A percentile compares a stretch with the other conserved stretches of the same genome.
Evolutionary conservation across 2,888 invertebrate genomes (phyloP).

Genomic region (Ochropacha duplaris): DNA sequence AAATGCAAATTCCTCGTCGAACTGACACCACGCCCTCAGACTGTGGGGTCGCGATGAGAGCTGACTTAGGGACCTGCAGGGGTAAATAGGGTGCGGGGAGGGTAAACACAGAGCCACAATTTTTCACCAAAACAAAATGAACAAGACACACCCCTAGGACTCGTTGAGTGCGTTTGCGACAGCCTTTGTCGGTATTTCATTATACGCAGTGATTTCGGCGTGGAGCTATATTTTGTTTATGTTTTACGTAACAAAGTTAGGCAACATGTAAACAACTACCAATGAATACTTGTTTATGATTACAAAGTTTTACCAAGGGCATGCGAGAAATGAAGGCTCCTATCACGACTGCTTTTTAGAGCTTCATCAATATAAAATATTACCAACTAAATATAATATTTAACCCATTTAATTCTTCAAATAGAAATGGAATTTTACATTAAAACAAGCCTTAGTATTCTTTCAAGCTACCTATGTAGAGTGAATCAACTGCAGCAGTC

Average conservation of each 20-base stretch:
- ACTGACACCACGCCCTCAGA: constrained; percentile 72
- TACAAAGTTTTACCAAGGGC: background rate
- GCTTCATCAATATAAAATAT: no score
- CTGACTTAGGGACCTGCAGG: constrained; percentile 56
- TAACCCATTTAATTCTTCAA: background rate
- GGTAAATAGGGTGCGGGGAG: constrained; percentile 38
- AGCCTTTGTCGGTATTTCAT: constrained; percentile 55
- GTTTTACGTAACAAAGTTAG: background rate
- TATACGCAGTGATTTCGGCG: constrained; percentile 47
- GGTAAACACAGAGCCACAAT: constrained; percentile 50
- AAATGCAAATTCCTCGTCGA: constrained; percentile 76
- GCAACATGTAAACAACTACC: background rate
- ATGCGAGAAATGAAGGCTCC: background rate
- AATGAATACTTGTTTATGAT: background rate
- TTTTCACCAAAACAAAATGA: constrained; percentile 78
- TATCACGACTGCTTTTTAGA: no score
- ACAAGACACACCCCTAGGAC: constrained; percentile 68
- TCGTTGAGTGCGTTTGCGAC: constrained; percentile 48
- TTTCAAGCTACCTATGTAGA: background rate
- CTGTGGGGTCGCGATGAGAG: constrained; percentile 38
- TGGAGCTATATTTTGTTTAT: constrained; percentile 19
- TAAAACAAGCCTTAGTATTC: background rate
- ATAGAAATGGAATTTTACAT: background rate
- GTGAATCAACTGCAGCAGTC: background rate
- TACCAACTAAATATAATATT: background rate